Conservation (phyloP, 2,888 invertebrate species). For the Andrena dorsata region DNA sequence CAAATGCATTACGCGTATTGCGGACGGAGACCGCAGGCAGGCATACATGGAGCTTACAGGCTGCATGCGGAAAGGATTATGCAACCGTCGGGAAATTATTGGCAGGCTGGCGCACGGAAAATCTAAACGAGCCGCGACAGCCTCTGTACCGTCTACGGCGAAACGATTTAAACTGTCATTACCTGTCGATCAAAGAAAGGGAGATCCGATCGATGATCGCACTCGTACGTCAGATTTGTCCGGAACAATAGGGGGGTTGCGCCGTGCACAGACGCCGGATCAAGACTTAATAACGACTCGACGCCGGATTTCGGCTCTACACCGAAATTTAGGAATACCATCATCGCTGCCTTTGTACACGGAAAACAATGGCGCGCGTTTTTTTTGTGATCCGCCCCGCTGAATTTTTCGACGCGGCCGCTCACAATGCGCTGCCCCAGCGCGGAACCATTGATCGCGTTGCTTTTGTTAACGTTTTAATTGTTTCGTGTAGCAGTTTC, state of each 20-base stretch:
- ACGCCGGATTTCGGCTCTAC: conserved; percentile 63
- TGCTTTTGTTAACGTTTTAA: conserved; percentile 32
- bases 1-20: conserved; percentile 81
- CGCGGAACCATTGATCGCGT: conserved; percentile 25
- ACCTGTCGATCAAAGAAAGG: conserved; percentile 84
- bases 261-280: conserved; percentile 74
- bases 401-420: conserved; percentile 46
- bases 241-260: conserved; percentile 76
- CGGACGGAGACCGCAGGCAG: conserved; percentile 74
- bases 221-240: conserved; percentile 81
- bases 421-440: conserved; percentile 32
- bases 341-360: conserved; percentile 54
- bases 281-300: conserved; percentile 81
- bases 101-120: conserved; percentile 71
- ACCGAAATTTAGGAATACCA: conserved; percentile 68
- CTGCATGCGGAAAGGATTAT: conserved; percentile 84
- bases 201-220: conserved; percentile 81
- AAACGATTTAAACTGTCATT: conserved; percentile 84
- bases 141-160: conserved; percentile 64
- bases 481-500: conserved; percentile 27
- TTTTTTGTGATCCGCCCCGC: conserved; percentile 46
- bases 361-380: conserved; percentile 51
- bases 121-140: conserved; percentile 75
- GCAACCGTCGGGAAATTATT: conserved; percentile 78
- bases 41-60: conserved; percentile 80